phyloP scores from a whole-genome alignment of 2,797 vertebrate species.

The Buceros bicornis region DNA sequence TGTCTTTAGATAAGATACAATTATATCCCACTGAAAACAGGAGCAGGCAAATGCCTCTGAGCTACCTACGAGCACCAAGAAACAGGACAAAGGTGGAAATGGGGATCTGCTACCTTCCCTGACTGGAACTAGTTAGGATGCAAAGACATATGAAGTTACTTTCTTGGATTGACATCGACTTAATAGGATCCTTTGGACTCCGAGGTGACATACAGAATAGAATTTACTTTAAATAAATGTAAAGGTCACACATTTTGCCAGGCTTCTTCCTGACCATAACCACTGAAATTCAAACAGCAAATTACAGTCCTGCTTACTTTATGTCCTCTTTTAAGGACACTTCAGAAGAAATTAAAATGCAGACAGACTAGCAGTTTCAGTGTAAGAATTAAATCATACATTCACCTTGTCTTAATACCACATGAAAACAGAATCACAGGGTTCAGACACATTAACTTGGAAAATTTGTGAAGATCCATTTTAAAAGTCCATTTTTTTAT shows the following conservation, averaged over 20 bases:
- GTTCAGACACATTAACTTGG: not conserved
- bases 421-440: not conserved
- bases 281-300: not conserved
- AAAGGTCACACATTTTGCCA: not conserved
- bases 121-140: not conserved
- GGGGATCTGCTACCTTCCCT: not conserved
- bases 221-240: not conserved
- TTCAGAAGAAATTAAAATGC: not conserved
- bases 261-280: not conserved
- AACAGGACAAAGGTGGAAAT: not conserved
- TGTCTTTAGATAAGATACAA: not conserved
- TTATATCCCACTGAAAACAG: not conserved
- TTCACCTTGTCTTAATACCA: not conserved
- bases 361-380: not conserved
- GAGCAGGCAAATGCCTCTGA: not conserved
- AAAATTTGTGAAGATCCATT: not conserved
- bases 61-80: not conserved
- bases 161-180: not conserved
- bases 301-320: not conserved
- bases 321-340: no score
- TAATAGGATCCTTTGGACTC: not conserved
- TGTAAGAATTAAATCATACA: not conserved
- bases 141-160: not conserved
- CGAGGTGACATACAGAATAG: fast-evolving
- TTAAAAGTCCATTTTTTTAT: not conserved